These are phyloP conservation scores for Acheta domesticus DNA, from an alignment of 2,888 invertebrate genomes.

Conservation along the genomic window DNA sequence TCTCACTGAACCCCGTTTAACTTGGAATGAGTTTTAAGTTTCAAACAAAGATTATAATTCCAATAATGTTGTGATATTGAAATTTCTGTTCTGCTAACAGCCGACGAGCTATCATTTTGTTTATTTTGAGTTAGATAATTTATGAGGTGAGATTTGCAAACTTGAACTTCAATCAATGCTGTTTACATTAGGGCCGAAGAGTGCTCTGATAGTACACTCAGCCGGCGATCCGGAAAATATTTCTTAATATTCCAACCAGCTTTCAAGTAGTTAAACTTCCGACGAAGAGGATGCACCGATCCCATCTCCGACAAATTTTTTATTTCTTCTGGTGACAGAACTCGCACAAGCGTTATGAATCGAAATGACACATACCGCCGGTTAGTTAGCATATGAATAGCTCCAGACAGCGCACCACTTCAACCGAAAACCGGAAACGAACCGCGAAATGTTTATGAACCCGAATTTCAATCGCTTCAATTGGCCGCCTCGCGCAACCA, in stretches of 20 bases:
- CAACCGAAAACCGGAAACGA: conserved; percentile 18
- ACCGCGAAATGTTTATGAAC: conserved; percentile 18
- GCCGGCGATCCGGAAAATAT: neutral
- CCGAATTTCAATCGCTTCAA: conserved; percentile 18
- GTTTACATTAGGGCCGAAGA: too few relatives aligned
- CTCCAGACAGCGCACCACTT: neutral
- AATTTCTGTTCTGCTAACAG: too few relatives aligned
- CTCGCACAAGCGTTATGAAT: conserved; percentile 18
- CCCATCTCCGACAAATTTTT: neutral
- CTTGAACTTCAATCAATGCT: too few relatives aligned
- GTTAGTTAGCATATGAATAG: conserved; percentile 2
- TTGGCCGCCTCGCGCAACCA: neutral
- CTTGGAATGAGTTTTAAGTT: too few relatives aligned
- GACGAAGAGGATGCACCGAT: neutral
- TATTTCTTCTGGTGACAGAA: neutral
- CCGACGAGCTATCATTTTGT: too few relatives aligned
- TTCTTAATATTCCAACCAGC: neutral
- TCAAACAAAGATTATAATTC: too few relatives aligned
- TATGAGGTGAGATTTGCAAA: too few relatives aligned
- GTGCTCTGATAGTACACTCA: too few relatives aligned
- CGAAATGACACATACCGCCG: neutral
- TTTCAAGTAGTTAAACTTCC: neutral
- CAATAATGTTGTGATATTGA: too few relatives aligned
- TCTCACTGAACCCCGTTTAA: too few relatives aligned
- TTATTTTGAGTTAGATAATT: too few relatives aligned